Percentiles rank a stretch among this genome's conserved stretches.
These are phyloP conservation scores for Nomada fabriciana DNA, from an alignment of 2,888 invertebrate species.

Conservation along the genomic window DNA sequence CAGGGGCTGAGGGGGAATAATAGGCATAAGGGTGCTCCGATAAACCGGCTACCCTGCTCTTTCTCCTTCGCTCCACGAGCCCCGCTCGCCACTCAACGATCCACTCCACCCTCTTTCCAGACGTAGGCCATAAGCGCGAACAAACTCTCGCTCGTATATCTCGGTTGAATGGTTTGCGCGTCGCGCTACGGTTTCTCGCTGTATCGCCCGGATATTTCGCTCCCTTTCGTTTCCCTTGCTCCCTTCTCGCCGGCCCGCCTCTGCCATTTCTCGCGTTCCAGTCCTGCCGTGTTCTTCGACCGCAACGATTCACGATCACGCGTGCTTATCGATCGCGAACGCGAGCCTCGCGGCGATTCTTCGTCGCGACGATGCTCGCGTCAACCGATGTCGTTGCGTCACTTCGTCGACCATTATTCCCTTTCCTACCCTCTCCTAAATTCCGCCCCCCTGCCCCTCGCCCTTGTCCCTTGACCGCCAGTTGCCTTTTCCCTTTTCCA, in stretches of 20 bases:
- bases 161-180: constrained; percentile 83
- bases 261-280: too few relatives aligned
- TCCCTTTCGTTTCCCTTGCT: background rate
- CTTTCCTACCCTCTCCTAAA: constrained; percentile 32
- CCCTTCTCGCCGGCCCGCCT: constrained; percentile 51
- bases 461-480: constrained; percentile 45
- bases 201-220: constrained; percentile 36
- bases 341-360: constrained; percentile 19
- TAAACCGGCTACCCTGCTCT: constrained; percentile 74
- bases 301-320: too few relatives aligned
- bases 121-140: constrained; percentile 80
- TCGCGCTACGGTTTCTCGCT: constrained; percentile 67
- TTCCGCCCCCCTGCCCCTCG: background rate
- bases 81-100: constrained; percentile 33
- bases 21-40: constrained; percentile 82
- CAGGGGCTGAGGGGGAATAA: constrained; percentile 75
- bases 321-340: too few relatives aligned
- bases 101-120: constrained; percentile 62
- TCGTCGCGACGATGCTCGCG: constrained; percentile 75
- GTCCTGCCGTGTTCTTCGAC: too few relatives aligned
- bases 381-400: constrained; percentile 83
- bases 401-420: constrained; percentile 75
- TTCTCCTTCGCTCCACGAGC: constrained; percentile 27
- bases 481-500: constrained; percentile 45
- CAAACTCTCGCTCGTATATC: constrained; percentile 86